Base-by-base conservation (phyloP, 2,797 vertebrate species). In the Oreochromis grahami region DNA sequence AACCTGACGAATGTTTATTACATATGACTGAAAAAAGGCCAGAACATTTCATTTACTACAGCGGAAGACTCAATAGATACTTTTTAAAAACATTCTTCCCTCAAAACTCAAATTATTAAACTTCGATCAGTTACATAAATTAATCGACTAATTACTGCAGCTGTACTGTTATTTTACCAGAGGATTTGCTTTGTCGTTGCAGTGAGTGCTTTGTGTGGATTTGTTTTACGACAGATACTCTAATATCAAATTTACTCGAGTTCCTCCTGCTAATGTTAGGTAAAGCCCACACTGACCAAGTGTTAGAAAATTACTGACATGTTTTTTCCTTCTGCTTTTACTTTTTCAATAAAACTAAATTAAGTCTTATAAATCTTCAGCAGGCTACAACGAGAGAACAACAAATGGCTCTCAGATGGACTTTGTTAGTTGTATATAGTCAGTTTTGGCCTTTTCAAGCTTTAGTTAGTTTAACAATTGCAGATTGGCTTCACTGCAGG, bases 291-390 rank as follows among this genome's bases (percentile, higher is more conserved):
- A 41, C 36, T 0, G 63, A 68, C 36, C 36, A 68, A n/a, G 12
- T 68, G 63, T 9, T 21, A 65, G 60, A 65, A 65, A 65, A 38
- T 65, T 21, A 65, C 19, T 65, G 60, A 38, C 60, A 36, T 38
- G 34, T 3, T 38, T 65, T 63, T 21, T 63, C 19, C 19, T 38
- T 65, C 60, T 65, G 34, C 60, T 65, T 65, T 38, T 3, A 38
- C 0, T 63, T 63, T 21, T 63, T 1, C 4, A 41, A 65, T 65
- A 0, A 70, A 70, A 7, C 65, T 17, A 70, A 21, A 32, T 15
- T 1, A 32, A 14, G 12, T 41, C 13, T 43, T 70, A 26, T 10
- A 41, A 43, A 26, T 43, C 38, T 43, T 70, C 38, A 70, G 63
- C 3, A 3, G 21, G 38, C 24, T 26, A 70, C 63, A 5, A 0